Percentiles rank a stretch among this genome's conserved stretches.
phyloP scores from a whole-genome alignment of 2,797 vertebrate genomes.

The Varecia variegata region DNA sequence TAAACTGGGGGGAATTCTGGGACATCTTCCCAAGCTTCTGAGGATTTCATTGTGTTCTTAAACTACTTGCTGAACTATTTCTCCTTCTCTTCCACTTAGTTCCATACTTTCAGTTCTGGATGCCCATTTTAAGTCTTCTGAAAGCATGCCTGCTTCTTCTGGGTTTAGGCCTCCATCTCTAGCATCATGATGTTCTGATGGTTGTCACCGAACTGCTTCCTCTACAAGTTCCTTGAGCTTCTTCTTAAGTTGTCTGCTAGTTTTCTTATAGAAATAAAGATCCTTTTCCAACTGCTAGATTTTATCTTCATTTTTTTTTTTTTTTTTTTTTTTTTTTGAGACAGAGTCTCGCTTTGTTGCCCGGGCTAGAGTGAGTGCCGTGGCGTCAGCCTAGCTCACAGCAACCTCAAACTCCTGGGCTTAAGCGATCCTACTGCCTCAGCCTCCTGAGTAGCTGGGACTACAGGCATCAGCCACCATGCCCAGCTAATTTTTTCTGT shows the following conservation, averaged over 20 bases:
- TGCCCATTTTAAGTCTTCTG: conserved; percentile 78
- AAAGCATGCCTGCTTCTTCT: conserved; percentile 62
- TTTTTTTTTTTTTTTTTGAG: too few relatives aligned
- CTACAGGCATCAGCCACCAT: too few relatives aligned
- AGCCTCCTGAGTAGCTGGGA: too few relatives aligned
- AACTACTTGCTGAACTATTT: conserved; percentile 45
- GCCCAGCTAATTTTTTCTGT: too few relatives aligned
- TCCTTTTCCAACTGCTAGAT: conserved; percentile 92
- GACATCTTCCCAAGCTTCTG: conserved; percentile 53
- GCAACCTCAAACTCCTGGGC: too few relatives aligned
- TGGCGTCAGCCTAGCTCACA: too few relatives aligned
- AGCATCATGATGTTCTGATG: conserved; percentile 68
- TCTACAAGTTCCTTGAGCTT: conserved; percentile 85
- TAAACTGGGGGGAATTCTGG: conserved; percentile 53
- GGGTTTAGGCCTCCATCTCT: conserved; percentile 60
- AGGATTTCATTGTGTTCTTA: conserved; percentile 58
- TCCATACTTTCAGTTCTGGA: conserved; percentile 70
- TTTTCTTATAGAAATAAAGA: conserved; percentile 94
- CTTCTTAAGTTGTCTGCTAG: conserved; percentile 91
- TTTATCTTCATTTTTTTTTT: conserved; percentile 86
- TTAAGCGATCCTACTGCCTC: too few relatives aligned
- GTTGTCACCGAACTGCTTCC: conserved; percentile 71
- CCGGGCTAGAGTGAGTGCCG: too few relatives aligned
- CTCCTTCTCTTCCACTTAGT: conserved; percentile 69
- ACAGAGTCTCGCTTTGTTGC: too few relatives aligned